These are phyloP conservation scores for Drosophila nigritarsus DNA, from an alignment of 2,888 invertebrate species.

Conservation along the genomic window DNA sequence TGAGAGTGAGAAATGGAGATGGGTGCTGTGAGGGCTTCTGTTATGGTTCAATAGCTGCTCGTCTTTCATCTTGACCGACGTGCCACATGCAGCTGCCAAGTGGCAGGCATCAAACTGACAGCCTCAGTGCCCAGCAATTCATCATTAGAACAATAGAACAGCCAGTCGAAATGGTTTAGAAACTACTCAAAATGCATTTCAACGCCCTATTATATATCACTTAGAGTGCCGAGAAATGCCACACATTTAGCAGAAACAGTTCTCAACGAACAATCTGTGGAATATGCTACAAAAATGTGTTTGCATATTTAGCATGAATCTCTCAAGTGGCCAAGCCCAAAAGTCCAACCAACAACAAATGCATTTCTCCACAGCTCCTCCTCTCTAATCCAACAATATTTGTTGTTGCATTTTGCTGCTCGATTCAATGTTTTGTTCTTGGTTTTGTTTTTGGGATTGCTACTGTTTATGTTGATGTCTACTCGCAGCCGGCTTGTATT, in stretches of 20 bases:
- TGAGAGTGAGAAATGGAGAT: background rate
- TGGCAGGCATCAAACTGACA: conserved; percentile 42
- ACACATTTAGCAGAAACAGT: conserved; percentile 49
- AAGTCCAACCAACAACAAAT: conserved; percentile 26
- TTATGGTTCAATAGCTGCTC: conserved; percentile 69
- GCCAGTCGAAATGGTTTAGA: conserved; percentile 6
- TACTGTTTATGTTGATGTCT: conserved; percentile 62
- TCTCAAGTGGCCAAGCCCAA: conserved; percentile 63
- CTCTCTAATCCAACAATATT: background rate
- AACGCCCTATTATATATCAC: conserved; percentile 70
- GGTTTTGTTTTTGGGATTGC: conserved; percentile 11
- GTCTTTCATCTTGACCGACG: conserved; percentile 73
- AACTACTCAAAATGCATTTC: conserved; percentile 53
- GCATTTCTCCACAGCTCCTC: conserved; percentile 3
- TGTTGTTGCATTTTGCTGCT: conserved; percentile 42
- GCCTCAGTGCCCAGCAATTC: conserved; percentile 52
- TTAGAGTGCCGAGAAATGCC: conserved; percentile 62
- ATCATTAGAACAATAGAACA: conserved; percentile 56
- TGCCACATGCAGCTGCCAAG: conserved; percentile 60
- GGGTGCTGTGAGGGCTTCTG: conserved; percentile 32
- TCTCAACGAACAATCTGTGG: conserved; percentile 11
- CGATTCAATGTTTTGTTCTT: background rate
- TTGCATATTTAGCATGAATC: conserved; percentile 72
- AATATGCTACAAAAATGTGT: conserved; percentile 66
- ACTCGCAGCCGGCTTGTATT: conserved; percentile 50